Percentiles rank a stretch among this genome's conserved stretches.
Conservation (phyloP, 1,140 invertebrate genomes). For the Augochlora pura region DNA sequence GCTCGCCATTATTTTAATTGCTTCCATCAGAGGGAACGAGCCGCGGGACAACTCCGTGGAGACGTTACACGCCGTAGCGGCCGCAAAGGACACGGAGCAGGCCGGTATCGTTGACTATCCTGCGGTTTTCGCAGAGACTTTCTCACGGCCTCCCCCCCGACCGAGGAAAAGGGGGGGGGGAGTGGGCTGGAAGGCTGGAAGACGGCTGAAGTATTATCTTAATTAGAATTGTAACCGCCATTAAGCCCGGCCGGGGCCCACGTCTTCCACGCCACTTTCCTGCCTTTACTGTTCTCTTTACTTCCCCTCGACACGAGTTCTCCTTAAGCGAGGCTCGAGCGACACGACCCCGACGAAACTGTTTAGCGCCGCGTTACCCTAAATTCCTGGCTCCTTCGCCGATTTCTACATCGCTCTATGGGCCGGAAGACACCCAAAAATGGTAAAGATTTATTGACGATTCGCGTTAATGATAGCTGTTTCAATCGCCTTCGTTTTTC, state of each 20-base stretch:
- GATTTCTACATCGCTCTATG: no score
- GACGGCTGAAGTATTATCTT: conserved; percentile 23
- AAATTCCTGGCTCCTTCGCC: no score
- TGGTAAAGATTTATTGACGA: no score
- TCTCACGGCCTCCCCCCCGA: conserved; percentile 1
- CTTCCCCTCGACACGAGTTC: background rate
- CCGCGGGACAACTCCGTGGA: conserved; percentile 39
- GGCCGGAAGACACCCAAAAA: no score
- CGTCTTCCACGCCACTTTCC: background rate
- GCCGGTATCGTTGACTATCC: background rate
- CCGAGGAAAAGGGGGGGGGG: background rate
- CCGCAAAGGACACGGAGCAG: background rate
- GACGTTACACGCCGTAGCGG: background rate
- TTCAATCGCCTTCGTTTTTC: no score
- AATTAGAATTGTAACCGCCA: conserved; percentile 36
- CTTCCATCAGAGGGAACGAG: conserved; percentile 40
- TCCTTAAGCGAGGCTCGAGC: background rate
- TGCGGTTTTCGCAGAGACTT: conserved; percentile 10
- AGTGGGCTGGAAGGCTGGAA: no score
- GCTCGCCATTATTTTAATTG: conserved; percentile 48
- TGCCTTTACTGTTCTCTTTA: no score
- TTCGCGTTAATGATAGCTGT: no score
- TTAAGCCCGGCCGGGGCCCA: conserved; percentile 2
- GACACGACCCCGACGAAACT: background rate
- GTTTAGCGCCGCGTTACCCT: background rate